These are phyloP conservation scores for Lamellibrachia satsuma DNA, from an alignment of 2,888 invertebrate genomes.

Conservation along the genomic window DNA sequence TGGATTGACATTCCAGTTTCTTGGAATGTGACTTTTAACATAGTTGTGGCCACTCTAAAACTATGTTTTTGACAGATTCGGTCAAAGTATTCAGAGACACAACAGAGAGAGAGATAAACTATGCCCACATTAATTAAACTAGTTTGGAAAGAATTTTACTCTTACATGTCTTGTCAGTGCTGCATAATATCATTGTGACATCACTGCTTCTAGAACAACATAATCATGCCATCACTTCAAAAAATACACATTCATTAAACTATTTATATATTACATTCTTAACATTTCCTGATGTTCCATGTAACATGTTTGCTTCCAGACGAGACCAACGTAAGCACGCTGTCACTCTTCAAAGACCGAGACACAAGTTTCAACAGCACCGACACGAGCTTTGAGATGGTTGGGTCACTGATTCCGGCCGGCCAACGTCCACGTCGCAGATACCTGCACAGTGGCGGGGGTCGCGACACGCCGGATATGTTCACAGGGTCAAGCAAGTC, in stretches of 20 bases:
- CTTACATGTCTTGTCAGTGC: too few relatives aligned
- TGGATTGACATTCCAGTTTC: too few relatives aligned
- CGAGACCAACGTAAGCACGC: slow-evolving; percentile 8
- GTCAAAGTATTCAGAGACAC: too few relatives aligned
- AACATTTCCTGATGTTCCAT: not conserved
- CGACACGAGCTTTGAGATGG: slow-evolving; percentile 39
- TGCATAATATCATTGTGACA: too few relatives aligned
- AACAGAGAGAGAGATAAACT: too few relatives aligned
- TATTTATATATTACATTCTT: not conserved
- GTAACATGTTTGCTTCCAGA: not conserved
- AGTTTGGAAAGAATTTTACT: too few relatives aligned
- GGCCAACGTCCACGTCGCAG: slow-evolving; percentile 33
- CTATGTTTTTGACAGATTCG: too few relatives aligned
- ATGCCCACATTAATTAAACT: too few relatives aligned
- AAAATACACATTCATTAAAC: not conserved
- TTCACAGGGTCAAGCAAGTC: slow-evolving; percentile 35
- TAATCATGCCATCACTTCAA: not conserved
- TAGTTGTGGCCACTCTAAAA: too few relatives aligned
- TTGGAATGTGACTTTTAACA: too few relatives aligned
- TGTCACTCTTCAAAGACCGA: slow-evolving; percentile 25
- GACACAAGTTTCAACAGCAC: slow-evolving; percentile 33
- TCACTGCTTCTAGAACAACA: not conserved
- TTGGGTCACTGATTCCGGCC: slow-evolving; percentile 38
- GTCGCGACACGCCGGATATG: slow-evolving; percentile 35
- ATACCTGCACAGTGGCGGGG: not conserved